Evolutionary conservation across 2,888 invertebrate species (phyloP), one percentile per base, ranked within the genome.

Genomic region (Sphecodes monilicornis): DNA sequence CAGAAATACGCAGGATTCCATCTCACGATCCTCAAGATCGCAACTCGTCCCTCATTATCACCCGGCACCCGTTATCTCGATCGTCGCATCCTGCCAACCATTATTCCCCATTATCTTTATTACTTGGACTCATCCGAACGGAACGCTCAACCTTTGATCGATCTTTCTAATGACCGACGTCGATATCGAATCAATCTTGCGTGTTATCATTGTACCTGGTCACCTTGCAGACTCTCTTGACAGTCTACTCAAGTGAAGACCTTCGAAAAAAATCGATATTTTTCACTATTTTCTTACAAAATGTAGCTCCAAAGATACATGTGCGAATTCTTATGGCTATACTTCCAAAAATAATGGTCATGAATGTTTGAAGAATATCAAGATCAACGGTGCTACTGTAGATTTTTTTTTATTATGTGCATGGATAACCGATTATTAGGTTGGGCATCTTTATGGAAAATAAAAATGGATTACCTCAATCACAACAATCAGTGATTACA

Each of bases 61-160:
- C 32, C n/a, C 60, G 69, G 36, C 73, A 50, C 43, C 22, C 41
- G 11, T 64, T 84, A 84, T 82, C 87, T 83, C 81, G 73, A 85
- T 82, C 81, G 77, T 86, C 60, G 54, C 84, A 88, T 89, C 88
- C 89, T 89, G 84, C 39, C 83, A 39, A 68, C 80, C 78, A 88
- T 87, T 87, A 88, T 84, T 80, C 36, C 22, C 78, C 73, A 87
- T 88, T 81, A 80, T 87, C 83, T 85, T 80, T 82, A 78, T 83
- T 82, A 86, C 72, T 43, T 29, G 80, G 60, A 78, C 43, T 82
- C 85, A 72, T 78, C 80, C 86, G 74, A 72, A 82, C 78, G 86
- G 71, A 86, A 88, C 85, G 32, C 83, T 36, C 78, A 64, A 8
- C 26, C 36, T 74, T 68, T 60, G 82, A 88, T 84, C 78, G 76